Base-by-base conservation (phyloP, 1,140 invertebrate genomes). In the Pristionchus pacificus region DNA sequence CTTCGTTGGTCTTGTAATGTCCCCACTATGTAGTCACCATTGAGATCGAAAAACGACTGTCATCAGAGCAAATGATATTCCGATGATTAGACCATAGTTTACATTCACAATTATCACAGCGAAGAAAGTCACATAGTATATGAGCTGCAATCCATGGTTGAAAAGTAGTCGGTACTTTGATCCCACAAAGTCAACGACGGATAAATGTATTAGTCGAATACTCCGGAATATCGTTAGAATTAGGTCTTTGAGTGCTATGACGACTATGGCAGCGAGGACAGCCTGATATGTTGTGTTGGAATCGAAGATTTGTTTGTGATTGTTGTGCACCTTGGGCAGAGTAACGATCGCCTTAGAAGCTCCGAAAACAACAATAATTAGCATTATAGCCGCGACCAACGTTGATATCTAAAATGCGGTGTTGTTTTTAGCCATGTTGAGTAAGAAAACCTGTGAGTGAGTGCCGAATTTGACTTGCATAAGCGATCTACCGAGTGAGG, bases 21-120 rank as follows among this genome's bases (percentile, higher is more conserved):
- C 6, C 33, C 2, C 10, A 1, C 15, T n/a, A n/a, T n/a, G n/a
- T n/a, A n/a, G n/a, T n/a, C 14, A 68, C 85, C 82, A 81, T 74
- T 86, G 85, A 38, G 85, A 85, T 63, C 86, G 79, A 61, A 84
- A 80, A 19, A 87, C 78, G 3, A 87, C 85, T 2, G 86, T 84
- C 57, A 87, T 78, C 0, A 87, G 77, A 19, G 84, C 84, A 65
- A 86, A 85, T 3, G 79, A 78, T 10, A 87, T 79, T 10, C 85
- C 86, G 2, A 85, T 80, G 29, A 83, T 74, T 38, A 87, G 78
- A 2, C 86, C 86, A 25, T 84, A 77, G 55, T 85, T 85, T 3
- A 87, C 86, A 76, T 86, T 86, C 19, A 87, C 67, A 2, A 87
- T 69, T n/a, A 86, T 80, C 0, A 85, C 85, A 28, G 84, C 78